These are phyloP conservation scores for Sceloporus tristichus DNA, from an alignment of 2,113 vertebrate species.

Conservation along the genomic window DNA sequence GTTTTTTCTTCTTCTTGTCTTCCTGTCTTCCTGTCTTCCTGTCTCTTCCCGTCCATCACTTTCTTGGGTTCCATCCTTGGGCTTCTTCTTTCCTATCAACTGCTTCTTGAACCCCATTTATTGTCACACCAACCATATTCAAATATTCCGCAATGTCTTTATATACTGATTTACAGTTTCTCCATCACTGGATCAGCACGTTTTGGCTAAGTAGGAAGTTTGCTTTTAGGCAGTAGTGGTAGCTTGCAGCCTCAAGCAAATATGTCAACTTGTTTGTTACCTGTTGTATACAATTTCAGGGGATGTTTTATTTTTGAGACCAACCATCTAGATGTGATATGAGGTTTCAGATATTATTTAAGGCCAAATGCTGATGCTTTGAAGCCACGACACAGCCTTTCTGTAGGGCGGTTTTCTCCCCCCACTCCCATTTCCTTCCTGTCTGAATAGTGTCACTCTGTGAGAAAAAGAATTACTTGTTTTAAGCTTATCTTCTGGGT, in stretches of 20 bases:
- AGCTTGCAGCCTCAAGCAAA: not conserved
- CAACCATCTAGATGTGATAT: not conserved
- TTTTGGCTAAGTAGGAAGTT: too few relatives aligned
- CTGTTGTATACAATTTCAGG: not conserved
- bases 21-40: not conserved
- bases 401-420: constrained; percentile 4
- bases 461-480: constrained; percentile 72
- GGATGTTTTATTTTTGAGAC: constrained; percentile 3
- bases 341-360: fast-evolving
- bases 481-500: constrained; percentile 77
- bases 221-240: not conserved
- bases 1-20: too few relatives aligned
- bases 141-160: not conserved
- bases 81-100: too few relatives aligned
- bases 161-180: too few relatives aligned
- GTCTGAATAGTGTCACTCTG: constrained; percentile 66
- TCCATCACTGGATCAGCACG: too few relatives aligned
- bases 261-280: not conserved
- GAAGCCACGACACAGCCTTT: constrained; percentile 36
- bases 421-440: constrained; percentile 67
- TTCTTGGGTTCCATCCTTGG: not conserved
- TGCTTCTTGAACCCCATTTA: not conserved
- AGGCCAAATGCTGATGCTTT: constrained; percentile 14
- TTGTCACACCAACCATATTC: not conserved
- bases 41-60: not conserved